Percentiles rank a stretch among this genome's conserved stretches.
phyloP scores from a whole-genome alignment of 2,797 vertebrate genomes.

The Sphenopsis melanotis region DNA sequence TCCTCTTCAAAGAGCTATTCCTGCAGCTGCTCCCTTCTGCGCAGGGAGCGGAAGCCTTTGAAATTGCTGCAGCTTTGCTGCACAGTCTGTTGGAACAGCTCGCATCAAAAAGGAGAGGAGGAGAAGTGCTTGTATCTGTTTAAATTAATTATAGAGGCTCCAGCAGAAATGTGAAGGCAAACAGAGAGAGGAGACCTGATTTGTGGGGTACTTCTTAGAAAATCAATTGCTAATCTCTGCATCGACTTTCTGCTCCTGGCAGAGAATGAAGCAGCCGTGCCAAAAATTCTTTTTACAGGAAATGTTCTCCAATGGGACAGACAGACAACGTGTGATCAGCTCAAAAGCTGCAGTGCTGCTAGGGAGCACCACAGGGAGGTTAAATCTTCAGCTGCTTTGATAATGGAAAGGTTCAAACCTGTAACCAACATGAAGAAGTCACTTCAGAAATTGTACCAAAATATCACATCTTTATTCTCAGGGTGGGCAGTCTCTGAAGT shows the following conservation, averaged over 20 bases:
- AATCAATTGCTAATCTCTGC: slow-evolving; percentile 31
- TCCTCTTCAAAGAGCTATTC: slow-evolving; percentile 70
- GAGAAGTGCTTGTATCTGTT: slow-evolving; percentile 47
- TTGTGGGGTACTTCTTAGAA: slow-evolving; percentile 32
- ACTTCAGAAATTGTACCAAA: neutral
- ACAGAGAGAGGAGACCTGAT: slow-evolving; percentile 34
- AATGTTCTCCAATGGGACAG: slow-evolving; percentile 8
- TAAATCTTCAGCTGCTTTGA: slow-evolving; percentile 3
- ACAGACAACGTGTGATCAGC: neutral
- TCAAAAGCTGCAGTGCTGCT: neutral
- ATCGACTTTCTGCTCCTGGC: slow-evolving; percentile 4
- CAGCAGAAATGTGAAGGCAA: slow-evolving; percentile 36
- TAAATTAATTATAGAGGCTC: slow-evolving; percentile 60
- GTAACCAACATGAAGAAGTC: neutral
- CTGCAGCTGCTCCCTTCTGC: slow-evolving; percentile 58
- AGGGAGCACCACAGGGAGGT: neutral
- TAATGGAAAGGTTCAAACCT: neutral
- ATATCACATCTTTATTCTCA: neutral
- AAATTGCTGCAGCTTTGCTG: slow-evolving; percentile 42
- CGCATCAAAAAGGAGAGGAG: slow-evolving; percentile 53
- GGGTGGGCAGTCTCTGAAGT: neutral
- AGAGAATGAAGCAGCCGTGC: neutral
- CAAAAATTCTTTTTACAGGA: slow-evolving; percentile 45
- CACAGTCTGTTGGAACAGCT: slow-evolving; percentile 34
- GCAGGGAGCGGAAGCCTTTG: slow-evolving; percentile 60